Conservation (phyloP, 2,888 invertebrate genomes). For the Platycheirus rosarum region DNA sequence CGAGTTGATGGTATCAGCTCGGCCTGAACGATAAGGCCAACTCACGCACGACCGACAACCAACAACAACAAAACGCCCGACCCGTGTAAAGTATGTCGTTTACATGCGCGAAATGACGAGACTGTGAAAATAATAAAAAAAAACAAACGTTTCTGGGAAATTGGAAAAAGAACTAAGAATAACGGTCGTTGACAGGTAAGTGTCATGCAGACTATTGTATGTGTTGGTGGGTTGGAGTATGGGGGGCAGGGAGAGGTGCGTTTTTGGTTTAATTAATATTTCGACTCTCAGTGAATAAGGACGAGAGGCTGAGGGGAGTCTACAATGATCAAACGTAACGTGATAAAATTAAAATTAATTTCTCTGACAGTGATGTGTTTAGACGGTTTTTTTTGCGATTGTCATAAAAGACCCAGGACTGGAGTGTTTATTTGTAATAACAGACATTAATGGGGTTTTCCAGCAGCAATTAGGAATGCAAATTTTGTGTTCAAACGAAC, state of each 20-base stretch:
- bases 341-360: conserved; percentile 65
- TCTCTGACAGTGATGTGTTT: conserved; percentile 41
- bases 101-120: conserved; percentile 63
- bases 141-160: conserved; percentile 13
- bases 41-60: background rate
- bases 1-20: conserved; percentile 16
- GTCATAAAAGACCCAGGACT: too few species aligned
- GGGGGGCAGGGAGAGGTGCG: background rate
- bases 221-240: background rate
- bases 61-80: background rate
- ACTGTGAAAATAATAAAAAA: conserved; percentile 17
- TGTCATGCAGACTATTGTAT: conserved; percentile 38
- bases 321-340: conserved; percentile 16
- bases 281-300: conserved; percentile 8
- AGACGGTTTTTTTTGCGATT: background rate
- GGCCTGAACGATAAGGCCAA: background rate
- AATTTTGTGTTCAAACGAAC: too few species aligned
- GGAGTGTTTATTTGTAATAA: too few species aligned
- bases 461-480: too few species aligned
- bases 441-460: too few species aligned
- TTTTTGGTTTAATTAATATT: conserved; percentile 64
- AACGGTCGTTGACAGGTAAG: conserved; percentile 61
- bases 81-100: conserved; percentile 61
- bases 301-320: background rate
- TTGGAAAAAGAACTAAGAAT: conserved; percentile 23